A percentile compares a stretch with the other conserved stretches of the same genome.
These are phyloP conservation scores for Sebastes diploproa DNA, from an alignment of 2,797 vertebrate species.

Conservation along the genomic window DNA sequence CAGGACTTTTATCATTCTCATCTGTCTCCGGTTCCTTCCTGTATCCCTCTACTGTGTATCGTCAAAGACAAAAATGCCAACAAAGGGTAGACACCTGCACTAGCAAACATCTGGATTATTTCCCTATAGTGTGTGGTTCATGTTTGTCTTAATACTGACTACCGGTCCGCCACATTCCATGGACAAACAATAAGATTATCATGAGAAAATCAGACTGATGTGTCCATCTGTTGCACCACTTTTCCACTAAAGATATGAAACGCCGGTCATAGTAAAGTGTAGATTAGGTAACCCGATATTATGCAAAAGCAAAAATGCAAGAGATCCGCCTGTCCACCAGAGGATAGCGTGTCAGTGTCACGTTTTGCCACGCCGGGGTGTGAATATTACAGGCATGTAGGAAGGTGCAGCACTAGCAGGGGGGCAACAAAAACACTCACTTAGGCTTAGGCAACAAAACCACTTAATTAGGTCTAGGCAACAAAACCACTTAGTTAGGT, in stretches of 20 bases:
- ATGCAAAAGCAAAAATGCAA: neutral
- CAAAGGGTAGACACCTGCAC: constrained; percentile 6
- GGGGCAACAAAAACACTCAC: no score
- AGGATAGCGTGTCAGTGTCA: neutral
- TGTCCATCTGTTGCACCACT: neutral
- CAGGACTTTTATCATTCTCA: constrained; percentile 22
- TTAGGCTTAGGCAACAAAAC: no score
- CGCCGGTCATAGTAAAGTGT: neutral
- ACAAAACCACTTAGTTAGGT: no score
- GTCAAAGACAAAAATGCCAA: constrained; percentile 27
- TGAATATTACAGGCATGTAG: neutral
- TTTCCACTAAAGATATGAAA: neutral
- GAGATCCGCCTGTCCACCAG: no score
- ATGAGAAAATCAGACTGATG: neutral
- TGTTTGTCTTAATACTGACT: constrained; percentile 34
- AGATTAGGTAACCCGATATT: neutral
- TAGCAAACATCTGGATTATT: constrained; percentile 43
- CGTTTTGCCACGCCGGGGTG: neutral
- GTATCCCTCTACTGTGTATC: constrained; percentile 5
- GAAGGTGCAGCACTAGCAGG: neutral
- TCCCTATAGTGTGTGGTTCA: constrained; percentile 12
- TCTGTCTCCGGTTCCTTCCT: constrained; percentile 21
- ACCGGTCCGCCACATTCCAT: constrained; percentile 4
- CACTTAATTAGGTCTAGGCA: no score
- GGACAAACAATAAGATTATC: constrained; percentile 17